Conservation (phyloP, 1,140 invertebrate genomes). For the Euglossa dilemma region DNA sequence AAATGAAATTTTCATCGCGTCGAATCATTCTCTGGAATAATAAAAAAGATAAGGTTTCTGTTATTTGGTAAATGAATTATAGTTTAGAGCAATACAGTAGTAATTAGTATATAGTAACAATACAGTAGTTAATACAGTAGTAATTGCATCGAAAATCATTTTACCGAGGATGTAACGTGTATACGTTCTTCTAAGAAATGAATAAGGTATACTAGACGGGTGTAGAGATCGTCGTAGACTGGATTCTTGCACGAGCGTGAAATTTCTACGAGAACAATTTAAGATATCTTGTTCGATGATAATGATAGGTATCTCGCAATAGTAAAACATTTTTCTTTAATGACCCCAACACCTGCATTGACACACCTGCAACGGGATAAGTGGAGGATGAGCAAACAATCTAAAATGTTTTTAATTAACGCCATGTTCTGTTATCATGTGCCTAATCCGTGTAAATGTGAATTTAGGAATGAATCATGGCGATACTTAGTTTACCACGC, state of each 20-base stretch:
- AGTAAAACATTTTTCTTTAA: too few species aligned
- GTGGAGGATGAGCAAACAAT: too few species aligned
- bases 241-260: background rate
- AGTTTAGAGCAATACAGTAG: background rate
- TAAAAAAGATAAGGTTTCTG: background rate
- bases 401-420: background rate
- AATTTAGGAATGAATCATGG: conserved; percentile 73
- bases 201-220: too few species aligned
- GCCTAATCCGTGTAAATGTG: background rate
- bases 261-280: background rate
- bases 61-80: background rate
- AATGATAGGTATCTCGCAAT: background rate
- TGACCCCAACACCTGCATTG: background rate
- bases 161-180: too few species aligned
- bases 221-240: background rate
- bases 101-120: too few species aligned
- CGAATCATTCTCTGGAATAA: background rate
- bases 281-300: background rate
- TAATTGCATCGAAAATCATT: background rate
- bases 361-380: conserved; percentile 16
- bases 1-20: background rate
- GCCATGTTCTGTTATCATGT: background rate
- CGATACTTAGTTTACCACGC: conserved; percentile 82
- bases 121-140: background rate
- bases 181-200: too few species aligned